phyloP scores from a whole-genome alignment of 2,113 vertebrate genomes.

The Pyrgilauda ruficollis region DNA sequence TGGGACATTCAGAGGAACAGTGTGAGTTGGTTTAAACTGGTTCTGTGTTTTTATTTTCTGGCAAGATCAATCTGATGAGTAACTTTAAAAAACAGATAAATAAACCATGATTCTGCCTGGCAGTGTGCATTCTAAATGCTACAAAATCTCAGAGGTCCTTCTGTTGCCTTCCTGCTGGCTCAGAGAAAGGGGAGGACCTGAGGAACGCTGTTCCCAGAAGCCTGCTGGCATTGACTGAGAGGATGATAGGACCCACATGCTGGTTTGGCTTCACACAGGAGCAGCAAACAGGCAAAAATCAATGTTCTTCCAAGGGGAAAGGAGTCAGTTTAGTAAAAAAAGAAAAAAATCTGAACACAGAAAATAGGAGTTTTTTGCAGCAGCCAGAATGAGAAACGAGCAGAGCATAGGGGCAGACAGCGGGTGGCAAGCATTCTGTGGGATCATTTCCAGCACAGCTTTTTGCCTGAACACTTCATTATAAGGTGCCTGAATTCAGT shows the following conservation, averaged over 20 bases:
- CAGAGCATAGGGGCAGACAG: neutral
- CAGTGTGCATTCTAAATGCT: neutral
- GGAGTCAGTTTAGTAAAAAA: neutral
- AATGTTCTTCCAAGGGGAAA: neutral
- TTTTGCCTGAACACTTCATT: neutral
- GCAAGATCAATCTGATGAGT: neutral
- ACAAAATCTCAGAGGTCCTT: neutral
- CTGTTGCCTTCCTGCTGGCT: neutral
- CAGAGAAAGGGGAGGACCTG: neutral
- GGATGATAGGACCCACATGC: neutral
- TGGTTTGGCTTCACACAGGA: neutral
- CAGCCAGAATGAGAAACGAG: neutral
- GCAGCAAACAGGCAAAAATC: constrained; percentile 1
- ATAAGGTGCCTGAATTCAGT: neutral
- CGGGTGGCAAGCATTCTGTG: neutral
- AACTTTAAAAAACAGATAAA: neutral
- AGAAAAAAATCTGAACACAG: neutral
- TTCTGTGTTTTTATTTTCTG: neutral
- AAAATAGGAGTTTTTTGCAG: neutral
- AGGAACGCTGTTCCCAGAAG: neutral
- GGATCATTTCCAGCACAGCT: neutral
- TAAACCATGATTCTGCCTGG: neutral
- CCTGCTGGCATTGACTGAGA: neutral
- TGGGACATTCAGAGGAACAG: neutral
- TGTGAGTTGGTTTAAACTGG: neutral